A percentile compares a stretch with the other conserved stretches of the same genome.
phyloP scores from a whole-genome alignment of 2,113 vertebrate species.

The Microtus ochrogaster region DNA sequence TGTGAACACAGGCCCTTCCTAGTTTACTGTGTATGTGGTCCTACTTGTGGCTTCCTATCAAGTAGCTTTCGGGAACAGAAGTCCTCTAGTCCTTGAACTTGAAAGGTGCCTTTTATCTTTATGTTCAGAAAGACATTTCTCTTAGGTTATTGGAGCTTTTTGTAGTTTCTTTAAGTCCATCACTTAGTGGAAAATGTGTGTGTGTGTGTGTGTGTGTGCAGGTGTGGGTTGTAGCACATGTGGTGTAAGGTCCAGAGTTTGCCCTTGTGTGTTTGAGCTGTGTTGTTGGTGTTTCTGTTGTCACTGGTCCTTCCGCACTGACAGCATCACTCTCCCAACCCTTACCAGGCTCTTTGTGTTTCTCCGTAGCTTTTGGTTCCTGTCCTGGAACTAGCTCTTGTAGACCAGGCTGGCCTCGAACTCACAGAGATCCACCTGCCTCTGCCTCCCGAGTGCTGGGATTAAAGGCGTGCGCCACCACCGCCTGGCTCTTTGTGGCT shows the following conservation, averaged over 20 bases:
- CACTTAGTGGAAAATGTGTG: not conserved
- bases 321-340: not conserved
- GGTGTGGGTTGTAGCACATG: not conserved
- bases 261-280: not conserved
- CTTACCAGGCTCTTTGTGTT: not conserved
- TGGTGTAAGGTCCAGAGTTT: not conserved
- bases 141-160: not conserved
- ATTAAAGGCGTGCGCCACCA: too few relatives aligned
- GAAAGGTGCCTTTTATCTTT: not conserved
- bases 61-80: not conserved
- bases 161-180: not conserved
- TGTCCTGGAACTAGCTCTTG: too few relatives aligned
- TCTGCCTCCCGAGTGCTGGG: too few relatives aligned
- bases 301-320: not conserved
- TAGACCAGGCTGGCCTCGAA: too few relatives aligned
- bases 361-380: too few relatives aligned
- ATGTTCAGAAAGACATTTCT: not conserved
- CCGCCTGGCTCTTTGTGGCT: not conserved
- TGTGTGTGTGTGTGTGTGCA: not conserved
- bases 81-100: not conserved
- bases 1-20: accelerated
- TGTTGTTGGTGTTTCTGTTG: not conserved
- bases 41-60: not conserved
- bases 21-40: too few relatives aligned
- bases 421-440: too few relatives aligned